Conservation (phyloP, 2,888 invertebrate genomes). For the Athetis lepigone region DNA sequence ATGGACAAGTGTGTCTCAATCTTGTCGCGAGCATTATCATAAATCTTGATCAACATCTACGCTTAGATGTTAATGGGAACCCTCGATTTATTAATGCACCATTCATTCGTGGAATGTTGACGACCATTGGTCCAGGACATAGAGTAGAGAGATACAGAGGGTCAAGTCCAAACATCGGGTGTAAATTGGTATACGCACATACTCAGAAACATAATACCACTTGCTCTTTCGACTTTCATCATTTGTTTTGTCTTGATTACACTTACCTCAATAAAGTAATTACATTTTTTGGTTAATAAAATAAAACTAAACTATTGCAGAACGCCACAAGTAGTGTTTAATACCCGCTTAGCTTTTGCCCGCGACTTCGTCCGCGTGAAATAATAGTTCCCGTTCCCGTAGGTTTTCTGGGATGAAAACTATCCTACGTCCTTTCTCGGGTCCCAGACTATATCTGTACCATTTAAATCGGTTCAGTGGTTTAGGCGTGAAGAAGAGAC, state of each 20-base stretch:
- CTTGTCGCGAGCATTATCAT: conserved; percentile 82
- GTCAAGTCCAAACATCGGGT: neutral
- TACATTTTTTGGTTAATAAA: too few species aligned
- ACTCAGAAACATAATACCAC: too few species aligned
- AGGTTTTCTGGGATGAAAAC: too few species aligned
- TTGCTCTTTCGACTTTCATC: neutral
- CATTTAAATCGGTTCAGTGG: too few species aligned
- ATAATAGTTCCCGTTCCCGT: too few species aligned
- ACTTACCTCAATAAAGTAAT: neutral
- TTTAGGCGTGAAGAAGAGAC: too few species aligned
- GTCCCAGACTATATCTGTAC: too few species aligned
- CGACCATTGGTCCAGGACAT: conserved; percentile 44
- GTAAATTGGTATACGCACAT: neutral
- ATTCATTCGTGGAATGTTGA: conserved; percentile 69
- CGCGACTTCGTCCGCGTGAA: too few species aligned
- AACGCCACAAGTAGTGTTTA: too few species aligned
- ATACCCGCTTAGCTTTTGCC: too few species aligned
- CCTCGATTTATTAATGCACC: conserved; percentile 84
- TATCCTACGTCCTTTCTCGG: too few species aligned
- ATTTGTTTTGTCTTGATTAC: neutral
- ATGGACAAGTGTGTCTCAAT: conserved; percentile 80
- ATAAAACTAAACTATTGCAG: too few species aligned
- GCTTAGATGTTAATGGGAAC: conserved; percentile 86
- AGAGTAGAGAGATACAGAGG: conserved; percentile 10
- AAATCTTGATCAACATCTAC: conserved; percentile 89